These are phyloP conservation scores for Chloropsis cyanopogon DNA, from an alignment of 2,113 vertebrate species.

Conservation along the genomic window DNA sequence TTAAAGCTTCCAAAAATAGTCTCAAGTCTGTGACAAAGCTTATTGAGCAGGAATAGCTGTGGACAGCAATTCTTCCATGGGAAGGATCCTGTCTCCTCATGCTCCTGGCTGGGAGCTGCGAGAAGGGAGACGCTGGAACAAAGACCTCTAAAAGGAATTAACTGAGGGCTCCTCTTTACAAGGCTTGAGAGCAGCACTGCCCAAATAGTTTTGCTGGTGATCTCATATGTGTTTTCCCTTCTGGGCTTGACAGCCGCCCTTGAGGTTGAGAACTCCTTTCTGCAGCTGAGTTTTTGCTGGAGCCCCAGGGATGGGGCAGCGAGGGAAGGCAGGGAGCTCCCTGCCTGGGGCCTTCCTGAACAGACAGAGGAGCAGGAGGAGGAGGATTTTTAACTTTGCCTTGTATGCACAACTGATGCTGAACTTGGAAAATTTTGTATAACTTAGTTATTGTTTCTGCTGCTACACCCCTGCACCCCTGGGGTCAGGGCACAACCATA, in stretches of 20 bases:
- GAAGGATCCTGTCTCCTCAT: neutral
- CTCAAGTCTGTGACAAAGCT: slow-evolving; percentile 34
- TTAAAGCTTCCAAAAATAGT: slow-evolving; percentile 58
- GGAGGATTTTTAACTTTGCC: neutral
- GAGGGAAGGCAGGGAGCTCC: neutral
- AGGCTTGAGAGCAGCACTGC: neutral
- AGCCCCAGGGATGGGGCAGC: neutral
- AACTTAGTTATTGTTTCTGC: neutral
- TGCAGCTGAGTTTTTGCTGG: neutral
- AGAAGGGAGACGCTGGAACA: neutral
- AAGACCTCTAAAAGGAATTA: slow-evolving; percentile 15
- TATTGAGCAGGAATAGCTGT: neutral
- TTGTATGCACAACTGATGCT: slow-evolving; percentile 25
- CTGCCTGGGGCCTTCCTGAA: neutral
- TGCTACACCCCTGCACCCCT: neutral
- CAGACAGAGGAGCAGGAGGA: neutral
- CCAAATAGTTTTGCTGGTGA: neutral
- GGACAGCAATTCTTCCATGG: neutral
- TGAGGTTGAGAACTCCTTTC: neutral
- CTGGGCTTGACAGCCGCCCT: neutral
- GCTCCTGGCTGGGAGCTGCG: neutral
- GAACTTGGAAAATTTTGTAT: neutral
- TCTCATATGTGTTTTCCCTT: neutral
- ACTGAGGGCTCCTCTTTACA: neutral
- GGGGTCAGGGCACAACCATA: neutral